Percentiles rank a stretch among this genome's conserved stretches.
Evolutionary conservation across 2,888 invertebrate species (phyloP).

Genomic region (Andrena hattorfiana): DNA sequence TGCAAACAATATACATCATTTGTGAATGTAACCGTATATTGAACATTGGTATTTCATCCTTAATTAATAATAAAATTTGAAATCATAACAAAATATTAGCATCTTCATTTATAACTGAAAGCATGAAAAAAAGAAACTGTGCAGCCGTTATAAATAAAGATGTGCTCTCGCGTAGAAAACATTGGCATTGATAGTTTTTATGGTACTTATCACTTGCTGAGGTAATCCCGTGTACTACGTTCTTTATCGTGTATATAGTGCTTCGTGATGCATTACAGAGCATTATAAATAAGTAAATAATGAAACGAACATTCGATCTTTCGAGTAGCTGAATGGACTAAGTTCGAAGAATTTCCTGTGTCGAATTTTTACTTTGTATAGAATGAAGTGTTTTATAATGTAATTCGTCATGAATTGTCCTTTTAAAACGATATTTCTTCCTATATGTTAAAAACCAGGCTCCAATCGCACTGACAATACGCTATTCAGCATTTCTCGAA

Average conservation of each 20-base stretch:
- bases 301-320: constrained; percentile 37
- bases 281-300: constrained; percentile 9
- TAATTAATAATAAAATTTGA: constrained; percentile 57
- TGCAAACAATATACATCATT: constrained; percentile 33
- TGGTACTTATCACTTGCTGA: constrained; percentile 41
- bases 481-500: constrained; percentile 78
- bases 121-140: constrained; percentile 23
- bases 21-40: constrained; percentile 41
- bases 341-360: constrained; percentile 15
- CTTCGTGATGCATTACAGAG: constrained; percentile 20
- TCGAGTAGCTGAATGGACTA: constrained; percentile 25
- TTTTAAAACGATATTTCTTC: background rate
- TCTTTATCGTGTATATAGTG: constrained; percentile 20
- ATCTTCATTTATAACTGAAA: constrained; percentile 56
- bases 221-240: constrained; percentile 35
- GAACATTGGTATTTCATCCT: constrained; percentile 38
- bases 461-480: constrained; percentile 80
- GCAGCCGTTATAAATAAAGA: constrained; percentile 46
- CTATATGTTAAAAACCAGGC: constrained; percentile 78
- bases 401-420: background rate
- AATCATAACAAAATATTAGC: constrained; percentile 54
- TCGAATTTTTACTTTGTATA: constrained; percentile 1
- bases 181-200: constrained; percentile 41
- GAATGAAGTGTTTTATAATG: constrained; percentile 15
- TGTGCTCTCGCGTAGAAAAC: constrained; percentile 32